Conservation (phyloP, 1,140 invertebrate species). For the Chrysomallon squamiferum region DNA sequence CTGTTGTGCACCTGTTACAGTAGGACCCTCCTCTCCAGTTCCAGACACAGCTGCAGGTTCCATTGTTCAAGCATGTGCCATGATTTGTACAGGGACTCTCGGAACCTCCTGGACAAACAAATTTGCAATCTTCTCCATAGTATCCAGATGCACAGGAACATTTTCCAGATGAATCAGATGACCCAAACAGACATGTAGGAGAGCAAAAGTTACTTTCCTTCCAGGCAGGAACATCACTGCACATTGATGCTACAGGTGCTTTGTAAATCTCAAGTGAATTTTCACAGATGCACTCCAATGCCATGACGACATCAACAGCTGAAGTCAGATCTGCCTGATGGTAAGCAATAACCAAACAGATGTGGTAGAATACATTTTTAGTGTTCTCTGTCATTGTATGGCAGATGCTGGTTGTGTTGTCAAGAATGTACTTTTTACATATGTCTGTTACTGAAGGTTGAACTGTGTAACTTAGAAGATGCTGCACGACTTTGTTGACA, state of each 20-base stretch:
- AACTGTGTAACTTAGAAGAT: no score
- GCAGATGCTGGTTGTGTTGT: no score
- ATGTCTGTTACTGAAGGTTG: no score
- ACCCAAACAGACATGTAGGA: conserved; percentile 22
- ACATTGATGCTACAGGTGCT: not conserved
- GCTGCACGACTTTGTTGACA: no score
- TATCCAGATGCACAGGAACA: conserved; percentile 29
- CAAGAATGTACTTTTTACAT: no score
- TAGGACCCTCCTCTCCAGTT: conserved; percentile 30
- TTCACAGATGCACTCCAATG: conserved; percentile 18
- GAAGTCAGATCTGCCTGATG: conserved; percentile 20
- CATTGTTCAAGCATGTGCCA: conserved; percentile 19
- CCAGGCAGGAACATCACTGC: not conserved
- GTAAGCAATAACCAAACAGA: no score
- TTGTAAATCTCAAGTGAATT: not conserved
- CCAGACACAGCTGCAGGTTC: conserved; percentile 25
- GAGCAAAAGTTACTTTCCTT: conserved; percentile 14
- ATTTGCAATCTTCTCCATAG: conserved; percentile 20
- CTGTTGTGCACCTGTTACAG: conserved; percentile 21
- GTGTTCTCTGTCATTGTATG: no score
- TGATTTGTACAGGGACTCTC: conserved; percentile 24
- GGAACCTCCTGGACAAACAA: conserved; percentile 29
- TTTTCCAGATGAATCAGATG: conserved; percentile 1
- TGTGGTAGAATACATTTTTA: no score
- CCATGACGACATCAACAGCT: conserved; percentile 21